Evolutionary conservation across 2,113 vertebrate species (phyloP).

Genomic region (Pithys albifrons): DNA sequence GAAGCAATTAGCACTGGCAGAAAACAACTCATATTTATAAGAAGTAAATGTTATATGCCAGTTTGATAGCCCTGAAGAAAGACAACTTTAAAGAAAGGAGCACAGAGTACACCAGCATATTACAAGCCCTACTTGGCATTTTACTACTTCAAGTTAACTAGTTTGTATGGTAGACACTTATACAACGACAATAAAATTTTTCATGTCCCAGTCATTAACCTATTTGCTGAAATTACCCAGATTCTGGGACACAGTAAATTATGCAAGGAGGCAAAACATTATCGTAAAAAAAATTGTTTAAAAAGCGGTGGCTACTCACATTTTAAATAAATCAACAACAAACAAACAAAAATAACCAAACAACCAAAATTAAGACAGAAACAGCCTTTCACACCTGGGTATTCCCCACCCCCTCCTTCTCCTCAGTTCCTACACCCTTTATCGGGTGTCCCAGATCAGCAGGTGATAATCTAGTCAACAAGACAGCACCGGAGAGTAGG

Average conservation of each 20-base stretch:
- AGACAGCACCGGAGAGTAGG: not conserved
- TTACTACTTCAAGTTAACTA: not conserved
- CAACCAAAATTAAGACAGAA: not conserved
- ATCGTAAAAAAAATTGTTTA: not conserved
- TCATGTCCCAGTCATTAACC: not conserved
- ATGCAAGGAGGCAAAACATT: not conserved
- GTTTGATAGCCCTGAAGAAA: not conserved
- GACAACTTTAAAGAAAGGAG: not conserved
- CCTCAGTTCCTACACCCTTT: not conserved
- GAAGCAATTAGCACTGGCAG: not conserved
- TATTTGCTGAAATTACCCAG: not conserved
- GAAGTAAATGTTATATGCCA: not conserved
- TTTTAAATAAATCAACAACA: not conserved
- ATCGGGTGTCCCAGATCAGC: fast-evolving
- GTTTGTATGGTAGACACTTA: not conserved
- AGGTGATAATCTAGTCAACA: not conserved
- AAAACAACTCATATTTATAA: not conserved
- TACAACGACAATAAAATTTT: not conserved
- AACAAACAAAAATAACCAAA: not conserved
- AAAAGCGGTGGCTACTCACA: not conserved
- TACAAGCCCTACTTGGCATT: not conserved
- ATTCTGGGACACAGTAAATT: not conserved
- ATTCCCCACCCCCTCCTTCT: not conserved
- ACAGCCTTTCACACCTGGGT: not conserved
- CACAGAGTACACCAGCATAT: not conserved